Evolutionary conservation across 1,140 invertebrate genomes (phyloP).

Genomic region (Steinernema khuongi): DNA sequence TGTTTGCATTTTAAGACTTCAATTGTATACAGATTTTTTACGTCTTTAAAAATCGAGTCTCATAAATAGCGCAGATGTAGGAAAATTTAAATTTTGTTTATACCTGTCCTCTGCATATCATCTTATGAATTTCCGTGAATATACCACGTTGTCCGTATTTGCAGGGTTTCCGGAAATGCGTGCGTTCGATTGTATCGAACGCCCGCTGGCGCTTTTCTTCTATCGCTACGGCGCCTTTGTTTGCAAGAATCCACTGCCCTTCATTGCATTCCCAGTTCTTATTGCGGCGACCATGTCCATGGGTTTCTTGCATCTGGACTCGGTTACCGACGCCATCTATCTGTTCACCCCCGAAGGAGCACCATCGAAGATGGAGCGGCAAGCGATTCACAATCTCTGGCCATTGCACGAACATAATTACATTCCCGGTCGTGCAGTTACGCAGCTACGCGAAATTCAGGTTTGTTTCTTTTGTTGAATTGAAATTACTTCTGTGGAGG

Average conservation of each 20-base stretch:
- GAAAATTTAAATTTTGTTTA: no score
- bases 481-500: no score
- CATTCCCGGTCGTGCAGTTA: slow-evolving; percentile 41
- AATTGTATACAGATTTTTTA: no score
- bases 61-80: no score
- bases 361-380: slow-evolving; percentile 37
- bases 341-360: slow-evolving; percentile 38
- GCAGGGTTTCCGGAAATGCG: slow-evolving; percentile 17
- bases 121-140: no score
- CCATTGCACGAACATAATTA: slow-evolving; percentile 39
- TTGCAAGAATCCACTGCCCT: slow-evolving; percentile 31
- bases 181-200: slow-evolving; percentile 39
- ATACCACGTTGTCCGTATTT: no score
- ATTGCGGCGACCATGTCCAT: slow-evolving; percentile 32
- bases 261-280: slow-evolving; percentile 38
- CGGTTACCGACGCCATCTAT: slow-evolving; percentile 40
- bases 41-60: no score
- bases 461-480: slow-evolving; percentile 18
- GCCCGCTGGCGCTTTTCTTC: slow-evolving; percentile 27
- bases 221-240: slow-evolving; percentile 30
- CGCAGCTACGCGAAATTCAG: slow-evolving; percentile 38
- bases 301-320: slow-evolving; percentile 37
- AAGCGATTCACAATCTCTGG: slow-evolving; percentile 42
- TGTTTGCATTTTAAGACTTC: no score
- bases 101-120: no score